These are phyloP conservation scores for Pipistrellus pipistrellus DNA, from an alignment of 2,797 vertebrate species.

Conservation along the genomic window DNA sequence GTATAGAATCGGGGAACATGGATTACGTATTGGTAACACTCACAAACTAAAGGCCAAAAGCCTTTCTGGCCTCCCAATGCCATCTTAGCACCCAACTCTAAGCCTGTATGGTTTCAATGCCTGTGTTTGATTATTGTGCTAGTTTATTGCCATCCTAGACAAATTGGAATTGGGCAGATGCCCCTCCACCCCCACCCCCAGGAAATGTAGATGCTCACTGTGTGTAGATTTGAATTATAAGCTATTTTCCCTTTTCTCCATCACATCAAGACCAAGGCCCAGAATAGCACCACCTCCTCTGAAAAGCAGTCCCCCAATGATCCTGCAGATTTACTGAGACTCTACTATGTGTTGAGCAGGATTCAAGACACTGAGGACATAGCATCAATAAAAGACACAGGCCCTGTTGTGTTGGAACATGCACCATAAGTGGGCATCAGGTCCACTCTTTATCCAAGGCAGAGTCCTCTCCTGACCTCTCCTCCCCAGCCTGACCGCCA, in stretches of 20 bases:
- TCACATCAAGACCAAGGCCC: not conserved
- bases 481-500: not conserved
- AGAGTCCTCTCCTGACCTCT: not conserved
- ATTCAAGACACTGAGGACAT: not conserved
- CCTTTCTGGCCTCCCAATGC: not conserved
- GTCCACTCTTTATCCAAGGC: not conserved
- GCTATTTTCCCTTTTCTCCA: not conserved
- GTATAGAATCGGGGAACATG: not conserved
- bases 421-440: not conserved
- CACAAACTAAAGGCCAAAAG: not conserved
- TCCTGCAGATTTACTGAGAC: not conserved
- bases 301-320: not conserved
- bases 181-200: no score
- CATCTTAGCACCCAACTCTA: not conserved
- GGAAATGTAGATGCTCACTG: not conserved
- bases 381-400: not conserved
- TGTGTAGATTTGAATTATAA: not conserved
- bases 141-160: not conserved
- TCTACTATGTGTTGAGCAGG: no score
- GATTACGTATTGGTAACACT: not conserved
- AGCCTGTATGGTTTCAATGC: not conserved
- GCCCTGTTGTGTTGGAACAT: not conserved
- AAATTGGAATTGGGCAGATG: not conserved
- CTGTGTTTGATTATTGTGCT: not conserved
- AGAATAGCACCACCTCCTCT: not conserved